Evolutionary conservation across 2,888 invertebrate species (phyloP).

Genomic region (Dioctria rufipes): DNA sequence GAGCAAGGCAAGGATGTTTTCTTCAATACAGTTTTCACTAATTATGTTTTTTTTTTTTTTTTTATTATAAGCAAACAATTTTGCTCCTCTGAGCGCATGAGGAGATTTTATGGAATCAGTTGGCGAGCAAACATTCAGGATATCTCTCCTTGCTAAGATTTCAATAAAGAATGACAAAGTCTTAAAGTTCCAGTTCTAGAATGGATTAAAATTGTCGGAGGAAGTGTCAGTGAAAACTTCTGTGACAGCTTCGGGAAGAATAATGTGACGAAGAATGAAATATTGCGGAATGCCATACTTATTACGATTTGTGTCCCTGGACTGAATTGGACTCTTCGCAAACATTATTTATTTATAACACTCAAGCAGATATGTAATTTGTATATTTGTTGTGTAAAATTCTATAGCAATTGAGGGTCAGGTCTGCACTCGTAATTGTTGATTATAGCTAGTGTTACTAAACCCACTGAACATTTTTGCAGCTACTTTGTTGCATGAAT

Average conservation of each 20-base stretch:
- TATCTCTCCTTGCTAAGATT: not conserved
- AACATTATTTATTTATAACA: too few species aligned
- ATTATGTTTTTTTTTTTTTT: slow-evolving; percentile 22
- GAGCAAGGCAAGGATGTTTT: not conserved
- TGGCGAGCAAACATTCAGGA: not conserved
- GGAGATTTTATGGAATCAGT: slow-evolving; percentile 24
- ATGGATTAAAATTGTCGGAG: slow-evolving; percentile 36
- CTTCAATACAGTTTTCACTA: slow-evolving; percentile 15
- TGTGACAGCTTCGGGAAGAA: not conserved
- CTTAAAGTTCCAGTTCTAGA: slow-evolving; percentile 23
- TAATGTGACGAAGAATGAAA: not conserved
- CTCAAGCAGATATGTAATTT: too few species aligned
- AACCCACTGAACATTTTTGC: too few species aligned
- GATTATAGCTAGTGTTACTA: too few species aligned
- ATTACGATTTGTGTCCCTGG: too few species aligned
- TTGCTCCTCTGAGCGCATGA: not conserved
- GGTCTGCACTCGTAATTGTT: too few species aligned
- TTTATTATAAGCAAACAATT: not conserved
- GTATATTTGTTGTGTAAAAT: too few species aligned
- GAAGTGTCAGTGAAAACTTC: slow-evolving; percentile 19
- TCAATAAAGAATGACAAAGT: slow-evolving; percentile 4
- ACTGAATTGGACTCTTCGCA: too few species aligned
- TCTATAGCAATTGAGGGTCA: too few species aligned
- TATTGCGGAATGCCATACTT: too few species aligned
- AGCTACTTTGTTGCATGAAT: too few species aligned